Base-by-base conservation (phyloP, 2,797 vertebrate species). In the Spinibarbus caldwelli region DNA sequence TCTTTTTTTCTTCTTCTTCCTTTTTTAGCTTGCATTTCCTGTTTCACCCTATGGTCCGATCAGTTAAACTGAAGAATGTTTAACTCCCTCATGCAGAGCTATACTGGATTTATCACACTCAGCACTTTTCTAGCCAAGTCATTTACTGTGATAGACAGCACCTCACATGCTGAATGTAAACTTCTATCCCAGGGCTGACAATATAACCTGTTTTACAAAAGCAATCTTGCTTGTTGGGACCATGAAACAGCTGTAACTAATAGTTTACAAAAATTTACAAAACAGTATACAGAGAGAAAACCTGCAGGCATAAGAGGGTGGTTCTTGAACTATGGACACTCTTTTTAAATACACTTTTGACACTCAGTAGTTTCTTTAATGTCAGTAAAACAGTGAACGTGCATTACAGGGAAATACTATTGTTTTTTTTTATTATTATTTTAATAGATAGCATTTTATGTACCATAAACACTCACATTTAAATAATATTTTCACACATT, bases 41-140 rank as follows among this genome's bases (percentile, higher is more conserved):
- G 73, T 66, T 29, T 12, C 62, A 83, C 36, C 14, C 45, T 21
- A 67, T 21, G 19, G 34, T 54, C 47, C 66, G 57, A 73, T 87
- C 82, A 52, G 64, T 76, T 77, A 64, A 29, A 62, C 41, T 62
- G 59, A 75, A 77, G 23, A 64, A 73, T 73, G 78, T 66, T 84
- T 19, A 36, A 76, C 64, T 84, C 77, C 57, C 78, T 29, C 23
- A 47, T 73, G 45, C 5, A 62, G 34, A 9, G 19, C 21, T 59
- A 43, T 59, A 68, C 36, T 57, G 64, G 17, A 73, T 75, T n/a
- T 59, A 19, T 72, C 82, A 70, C 49, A 77, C 70, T 71, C 41
- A 62, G 43, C 75, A 45, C 49, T 83, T 80, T 71, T 64, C 77
- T 47, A 29, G 52, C 52, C 52, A 64, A 31, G 10, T 17, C 43